These are phyloP conservation scores for Pachypsylla venusta DNA, from an alignment of 1,140 invertebrate genomes.

Conservation along the genomic window DNA sequence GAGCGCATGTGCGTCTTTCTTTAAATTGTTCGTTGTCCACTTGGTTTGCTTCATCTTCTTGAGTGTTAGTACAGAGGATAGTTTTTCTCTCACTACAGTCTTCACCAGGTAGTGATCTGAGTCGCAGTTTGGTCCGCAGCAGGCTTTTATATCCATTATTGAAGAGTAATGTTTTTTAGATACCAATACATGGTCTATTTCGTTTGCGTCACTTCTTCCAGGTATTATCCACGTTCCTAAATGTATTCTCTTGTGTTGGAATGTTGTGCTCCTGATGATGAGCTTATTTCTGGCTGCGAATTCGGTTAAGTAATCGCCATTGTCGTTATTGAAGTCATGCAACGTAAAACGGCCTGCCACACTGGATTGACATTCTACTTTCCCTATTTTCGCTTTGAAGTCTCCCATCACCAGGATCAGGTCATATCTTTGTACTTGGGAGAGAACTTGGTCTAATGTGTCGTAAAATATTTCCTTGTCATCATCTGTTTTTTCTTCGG, in stretches of 20 bases:
- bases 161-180: not conserved
- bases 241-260: too few species aligned
- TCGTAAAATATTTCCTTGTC: not conserved
- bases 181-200: conserved; percentile 14
- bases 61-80: not conserved
- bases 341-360: not conserved
- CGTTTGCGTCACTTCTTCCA: not conserved
- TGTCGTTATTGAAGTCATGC: not conserved
- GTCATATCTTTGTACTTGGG: not conserved
- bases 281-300: not conserved
- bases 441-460: not conserved
- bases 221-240: conserved; percentile 7
- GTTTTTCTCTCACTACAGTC: conserved; percentile 7
- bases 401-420: too few species aligned
- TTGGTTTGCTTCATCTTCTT: not conserved
- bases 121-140: conserved; percentile 13
- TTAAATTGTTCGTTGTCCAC: not conserved
- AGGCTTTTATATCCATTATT: conserved; percentile 7
- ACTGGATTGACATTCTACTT: not conserved
- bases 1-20: not conserved
- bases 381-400: not conserved
- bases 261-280: not conserved
- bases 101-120: conserved; percentile 14
- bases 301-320: not conserved
- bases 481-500: not conserved